Evolutionary conservation across 2,113 vertebrate species (phyloP).

Genomic region (Corydoras sp.): DNA sequence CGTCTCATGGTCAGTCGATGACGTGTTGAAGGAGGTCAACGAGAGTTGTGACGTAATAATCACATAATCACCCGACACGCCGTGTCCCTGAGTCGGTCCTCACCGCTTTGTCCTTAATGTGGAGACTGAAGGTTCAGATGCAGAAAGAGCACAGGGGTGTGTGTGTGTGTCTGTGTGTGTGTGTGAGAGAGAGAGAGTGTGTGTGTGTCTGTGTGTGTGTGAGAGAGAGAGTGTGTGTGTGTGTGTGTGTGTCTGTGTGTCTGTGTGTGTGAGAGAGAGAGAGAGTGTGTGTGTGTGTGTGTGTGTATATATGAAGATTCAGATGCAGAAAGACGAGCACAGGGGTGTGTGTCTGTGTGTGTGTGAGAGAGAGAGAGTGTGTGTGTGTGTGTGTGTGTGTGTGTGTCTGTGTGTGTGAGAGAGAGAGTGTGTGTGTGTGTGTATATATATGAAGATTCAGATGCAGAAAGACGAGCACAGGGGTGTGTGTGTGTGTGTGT

Average conservation of each 20-base stretch:
- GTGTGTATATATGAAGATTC: slow-evolving; percentile 80
- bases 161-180: too few species aligned
- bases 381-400: slow-evolving; percentile 66
- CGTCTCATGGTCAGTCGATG: too few species aligned
- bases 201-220: slow-evolving; percentile 65
- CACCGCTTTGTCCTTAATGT: slow-evolving; percentile 59
- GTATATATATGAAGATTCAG: too few species aligned
- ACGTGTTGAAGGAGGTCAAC: too few species aligned
- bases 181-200: too few species aligned
- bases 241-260: slow-evolving; percentile 64
- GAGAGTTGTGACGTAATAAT: too few species aligned
- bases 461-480: too few species aligned
- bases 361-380: too few species aligned
- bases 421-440: too few species aligned
- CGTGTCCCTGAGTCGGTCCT: slow-evolving; percentile 3
- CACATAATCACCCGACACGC: too few species aligned
- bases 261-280: slow-evolving; percentile 65
- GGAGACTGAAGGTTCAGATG: slow-evolving; percentile 78
- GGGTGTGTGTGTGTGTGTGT: slow-evolving; percentile 56
- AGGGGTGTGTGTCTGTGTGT: slow-evolving; percentile 52
- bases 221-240: too few species aligned
- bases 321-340: slow-evolving; percentile 80
- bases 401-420: too few species aligned
- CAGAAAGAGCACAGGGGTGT: slow-evolving; percentile 77
- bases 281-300: slow-evolving; percentile 34